Percentiles rank a stretch among this genome's conserved stretches.
Conservation (phyloP, 2,888 invertebrate genomes). For the Lacanobia oleracea region DNA sequence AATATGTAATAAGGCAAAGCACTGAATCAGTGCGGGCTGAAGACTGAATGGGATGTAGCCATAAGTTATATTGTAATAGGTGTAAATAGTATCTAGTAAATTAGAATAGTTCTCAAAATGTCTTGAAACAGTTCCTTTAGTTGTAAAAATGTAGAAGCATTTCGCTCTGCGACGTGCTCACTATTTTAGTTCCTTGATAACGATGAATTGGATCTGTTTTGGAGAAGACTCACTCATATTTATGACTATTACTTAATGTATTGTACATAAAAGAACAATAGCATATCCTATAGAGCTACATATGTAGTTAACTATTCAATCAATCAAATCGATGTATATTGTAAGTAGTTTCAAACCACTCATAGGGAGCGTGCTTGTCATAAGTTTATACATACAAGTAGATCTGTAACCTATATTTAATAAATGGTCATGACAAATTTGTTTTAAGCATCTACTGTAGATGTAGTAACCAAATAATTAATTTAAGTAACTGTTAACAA, state of each 20-base stretch:
- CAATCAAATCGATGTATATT: conserved; percentile 10
- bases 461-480: conserved; percentile 79
- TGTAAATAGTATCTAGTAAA: conserved; percentile 75
- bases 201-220: conserved; percentile 64
- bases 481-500: conserved; percentile 72
- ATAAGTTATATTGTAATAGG: conserved; percentile 71
- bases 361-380: conserved; percentile 26
- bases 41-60: conserved; percentile 89
- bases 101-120: conserved; percentile 66
- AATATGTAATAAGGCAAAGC: conserved; percentile 68
- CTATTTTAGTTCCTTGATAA: conserved; percentile 60
- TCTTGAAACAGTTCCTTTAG: conserved; percentile 82
- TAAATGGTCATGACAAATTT: conserved; percentile 83
- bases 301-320: conserved; percentile 25
- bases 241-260: conserved; percentile 30
- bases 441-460: conserved; percentile 73
- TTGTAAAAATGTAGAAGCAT: conserved; percentile 71
- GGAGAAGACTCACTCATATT: conserved; percentile 54
- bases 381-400: conserved; percentile 55
- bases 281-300: conserved; percentile 28
- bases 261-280: conserved; percentile 58
- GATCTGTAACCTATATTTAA: conserved; percentile 73
- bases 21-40: conserved; percentile 79
- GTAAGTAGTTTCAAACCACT: conserved; percentile 36
- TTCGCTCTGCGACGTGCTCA: conserved; percentile 60